Evolutionary conservation across 53 echinoderm and acorn worm species (phyloP), one percentile per base, ranked within the genome.

Genomic region (Pentamera pediparva): DNA sequence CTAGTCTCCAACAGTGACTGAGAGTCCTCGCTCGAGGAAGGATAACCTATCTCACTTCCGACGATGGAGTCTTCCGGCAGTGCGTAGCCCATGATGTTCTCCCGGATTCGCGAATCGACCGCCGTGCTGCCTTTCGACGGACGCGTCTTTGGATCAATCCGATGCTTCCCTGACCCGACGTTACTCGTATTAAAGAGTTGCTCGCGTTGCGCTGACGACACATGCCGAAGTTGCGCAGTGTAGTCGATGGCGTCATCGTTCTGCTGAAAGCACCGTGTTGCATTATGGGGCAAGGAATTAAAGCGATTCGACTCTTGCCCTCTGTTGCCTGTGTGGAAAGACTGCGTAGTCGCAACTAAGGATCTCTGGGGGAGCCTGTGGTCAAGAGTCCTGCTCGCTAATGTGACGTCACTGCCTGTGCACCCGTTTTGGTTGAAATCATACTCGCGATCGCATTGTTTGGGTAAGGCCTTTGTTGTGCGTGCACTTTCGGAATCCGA

Each of bases 221-320:
- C 67, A 13, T 26, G 41, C 45, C 67, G 19, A n/a, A 67, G 30
- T 67, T 67, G 67, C 30, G 40, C 67, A 27, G 41, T 67, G 67
- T 67, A 67, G 45, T 47, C 30, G 37, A 67, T 25, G 43, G 67
- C 67, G 20, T 67, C 67, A 10, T 67, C 67, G 2, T 6, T 65
- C 40, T 35, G 24, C 29, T 57, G 58, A 6, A 57, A 17, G 13
- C 47, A 1, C 29, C 58, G 58, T 57, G 7, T 3, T 13, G 30
- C 21, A 26, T n/a, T n/a, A n/a, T n/a, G n/a, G n/a, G n/a, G n/a
- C n/a, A n/a, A n/a, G n/a, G n/a, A n/a, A n/a, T n/a, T n/a, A n/a
- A n/a, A n/a, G n/a, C n/a, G n/a, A n/a, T n/a, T n/a, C n/a, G n/a
- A n/a, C n/a, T n/a, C n/a, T n/a, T n/a, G n/a, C n/a, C n/a, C n/a